These are phyloP conservation scores for Macroramphosus scolopax DNA, from an alignment of 2,797 vertebrate genomes.

Conservation along the genomic window DNA sequence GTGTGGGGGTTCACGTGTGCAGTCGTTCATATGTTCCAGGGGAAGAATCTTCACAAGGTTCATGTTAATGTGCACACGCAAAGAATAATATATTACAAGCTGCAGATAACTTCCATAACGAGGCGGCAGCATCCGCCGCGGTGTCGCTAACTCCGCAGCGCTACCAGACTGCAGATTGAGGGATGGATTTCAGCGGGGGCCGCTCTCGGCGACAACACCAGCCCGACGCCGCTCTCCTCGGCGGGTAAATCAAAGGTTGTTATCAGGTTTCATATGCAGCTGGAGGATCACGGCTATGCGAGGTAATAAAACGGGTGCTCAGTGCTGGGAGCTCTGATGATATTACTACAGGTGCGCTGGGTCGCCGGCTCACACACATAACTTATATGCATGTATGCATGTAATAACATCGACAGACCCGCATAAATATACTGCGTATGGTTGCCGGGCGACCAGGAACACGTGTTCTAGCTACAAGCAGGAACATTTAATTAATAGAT, in stretches of 20 bases:
- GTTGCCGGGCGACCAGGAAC: background rate
- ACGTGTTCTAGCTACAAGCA: no score
- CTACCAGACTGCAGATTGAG: slow-evolving; percentile 47
- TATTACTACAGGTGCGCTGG: slow-evolving; percentile 62
- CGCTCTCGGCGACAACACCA: slow-evolving; percentile 29
- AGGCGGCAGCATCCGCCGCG: slow-evolving; percentile 22
- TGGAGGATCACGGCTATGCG: slow-evolving; percentile 58
- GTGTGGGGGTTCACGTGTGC: slow-evolving; percentile 1
- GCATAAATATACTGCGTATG: slow-evolving; percentile 2
- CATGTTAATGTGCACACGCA: no score
- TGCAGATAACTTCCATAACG: no score
- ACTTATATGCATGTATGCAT: slow-evolving; percentile 41
- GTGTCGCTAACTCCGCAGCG: slow-evolving; percentile 12
- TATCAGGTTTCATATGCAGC: slow-evolving; percentile 71
- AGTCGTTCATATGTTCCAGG: background rate
- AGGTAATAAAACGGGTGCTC: slow-evolving; percentile 65
- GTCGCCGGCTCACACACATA: slow-evolving; percentile 45
- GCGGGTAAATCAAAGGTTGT: slow-evolving; percentile 68
- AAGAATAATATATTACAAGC: no score
- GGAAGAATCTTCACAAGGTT: no score
- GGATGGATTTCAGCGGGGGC: slow-evolving; percentile 43
- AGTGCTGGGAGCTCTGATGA: slow-evolving; percentile 43
- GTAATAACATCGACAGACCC: slow-evolving; percentile 25
- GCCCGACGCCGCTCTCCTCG: slow-evolving; percentile 31
- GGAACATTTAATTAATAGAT: slow-evolving; percentile 35